These are phyloP conservation scores for Dolichallabes microphthalmus DNA, from an alignment of 2,113 vertebrate genomes.

Conservation along the genomic window DNA sequence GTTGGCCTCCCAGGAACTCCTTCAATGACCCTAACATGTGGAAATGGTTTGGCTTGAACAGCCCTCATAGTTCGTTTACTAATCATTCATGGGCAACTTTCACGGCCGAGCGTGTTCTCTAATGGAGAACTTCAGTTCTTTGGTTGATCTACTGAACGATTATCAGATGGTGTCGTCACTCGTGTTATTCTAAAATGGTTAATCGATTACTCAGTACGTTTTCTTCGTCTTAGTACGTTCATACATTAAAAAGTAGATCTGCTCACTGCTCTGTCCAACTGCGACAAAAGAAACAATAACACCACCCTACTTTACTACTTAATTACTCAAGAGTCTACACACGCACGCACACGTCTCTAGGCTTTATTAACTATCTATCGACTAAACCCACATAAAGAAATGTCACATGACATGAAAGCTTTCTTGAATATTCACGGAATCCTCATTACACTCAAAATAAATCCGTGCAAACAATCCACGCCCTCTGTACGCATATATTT, in stretches of 20 bases:
- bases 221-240: not conserved
- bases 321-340: not conserved
- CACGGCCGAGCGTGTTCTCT: not conserved
- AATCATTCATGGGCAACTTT: not conserved
- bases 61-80: too few relatives aligned
- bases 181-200: not conserved
- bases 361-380: conserved; percentile 1
- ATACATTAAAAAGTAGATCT: not conserved
- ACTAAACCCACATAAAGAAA: conserved; percentile 12
- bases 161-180: not conserved
- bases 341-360: not conserved
- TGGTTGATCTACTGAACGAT: not conserved
- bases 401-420: not conserved
- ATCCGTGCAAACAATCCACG: not conserved
- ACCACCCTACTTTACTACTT: not conserved
- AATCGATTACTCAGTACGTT: not conserved
- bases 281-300: not conserved
- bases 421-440: conserved; percentile 21
- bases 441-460: conserved; percentile 9
- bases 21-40: too few relatives aligned
- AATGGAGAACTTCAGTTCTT: not conserved
- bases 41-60: too few relatives aligned
- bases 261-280: not conserved
- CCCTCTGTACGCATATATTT: not conserved
- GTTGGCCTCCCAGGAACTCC: too few relatives aligned